phyloP scores from a whole-genome alignment of 2,888 invertebrate genomes.

The Bembecia ichneumoniformis region DNA sequence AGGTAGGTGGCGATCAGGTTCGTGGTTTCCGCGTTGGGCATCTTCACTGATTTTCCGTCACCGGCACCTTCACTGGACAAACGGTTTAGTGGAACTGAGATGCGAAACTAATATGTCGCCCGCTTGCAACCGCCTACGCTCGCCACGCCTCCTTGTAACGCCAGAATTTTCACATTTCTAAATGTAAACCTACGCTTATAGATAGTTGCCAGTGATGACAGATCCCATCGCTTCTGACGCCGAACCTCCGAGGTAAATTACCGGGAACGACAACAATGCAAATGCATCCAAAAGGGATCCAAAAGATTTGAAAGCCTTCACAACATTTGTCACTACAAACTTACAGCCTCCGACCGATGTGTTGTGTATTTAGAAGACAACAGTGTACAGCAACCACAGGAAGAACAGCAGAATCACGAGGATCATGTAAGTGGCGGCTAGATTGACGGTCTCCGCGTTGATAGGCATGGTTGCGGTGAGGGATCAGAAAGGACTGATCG shows the following conservation, averaged over 20 bases:
- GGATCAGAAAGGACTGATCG: slow-evolving; percentile 35
- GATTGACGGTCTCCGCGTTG: slow-evolving; percentile 76
- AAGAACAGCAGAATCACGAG: slow-evolving; percentile 76
- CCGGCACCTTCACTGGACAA: slow-evolving; percentile 50
- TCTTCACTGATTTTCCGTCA: slow-evolving; percentile 20
- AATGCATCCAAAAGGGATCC: no score
- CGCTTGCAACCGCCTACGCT: slow-evolving; percentile 31
- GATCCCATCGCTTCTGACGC: slow-evolving; percentile 16
- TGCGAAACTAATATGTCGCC: slow-evolving; percentile 26
- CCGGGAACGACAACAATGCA: neutral
- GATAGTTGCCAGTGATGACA: slow-evolving; percentile 28
- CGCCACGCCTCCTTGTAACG: slow-evolving; percentile 34
- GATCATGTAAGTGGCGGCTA: slow-evolving; percentile 80
- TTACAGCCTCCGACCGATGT: slow-evolving; percentile 1
- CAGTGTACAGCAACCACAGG: slow-evolving; percentile 78
- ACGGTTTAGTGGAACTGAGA: slow-evolving; percentile 47
- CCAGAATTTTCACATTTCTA: slow-evolving; percentile 43
- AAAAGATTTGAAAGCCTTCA: no score
- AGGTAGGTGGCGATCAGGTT: slow-evolving; percentile 80
- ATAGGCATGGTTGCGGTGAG: slow-evolving; percentile 54
- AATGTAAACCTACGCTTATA: slow-evolving; percentile 41
- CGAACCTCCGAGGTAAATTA: neutral
- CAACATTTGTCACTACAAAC: neutral
- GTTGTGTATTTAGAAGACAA: slow-evolving; percentile 45
- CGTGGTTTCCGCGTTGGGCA: slow-evolving; percentile 75